phyloP scores from a whole-genome alignment of 2,113 vertebrate genomes.

The Amphiprion ocellaris region DNA sequence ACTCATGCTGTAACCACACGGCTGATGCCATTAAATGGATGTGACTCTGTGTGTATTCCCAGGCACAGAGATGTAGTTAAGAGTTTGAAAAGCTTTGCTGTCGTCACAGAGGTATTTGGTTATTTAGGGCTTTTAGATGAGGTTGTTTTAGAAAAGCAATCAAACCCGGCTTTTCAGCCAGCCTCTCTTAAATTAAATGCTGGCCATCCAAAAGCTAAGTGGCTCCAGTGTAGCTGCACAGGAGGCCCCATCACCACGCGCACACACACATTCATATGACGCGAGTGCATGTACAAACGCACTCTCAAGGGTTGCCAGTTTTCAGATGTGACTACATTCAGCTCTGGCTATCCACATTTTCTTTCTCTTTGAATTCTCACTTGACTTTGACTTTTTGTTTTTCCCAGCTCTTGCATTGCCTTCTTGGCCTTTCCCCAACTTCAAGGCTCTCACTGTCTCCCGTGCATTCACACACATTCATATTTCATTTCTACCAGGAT shows the following conservation, averaged over 20 bases:
- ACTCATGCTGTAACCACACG: slow-evolving; percentile 40
- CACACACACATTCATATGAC: slow-evolving; percentile 15
- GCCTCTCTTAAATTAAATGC: slow-evolving; percentile 59
- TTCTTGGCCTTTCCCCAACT: slow-evolving; percentile 9
- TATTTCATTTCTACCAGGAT: slow-evolving; percentile 13
- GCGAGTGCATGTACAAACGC: background rate
- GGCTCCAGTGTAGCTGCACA: slow-evolving; percentile 51
- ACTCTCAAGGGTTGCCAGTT: slow-evolving; percentile 31
- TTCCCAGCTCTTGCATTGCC: slow-evolving; percentile 16
- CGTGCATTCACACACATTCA: slow-evolving; percentile 18
- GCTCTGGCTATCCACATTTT: slow-evolving; percentile 43
- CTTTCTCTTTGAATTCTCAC: slow-evolving; percentile 49
- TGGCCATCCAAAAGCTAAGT: slow-evolving; percentile 65
- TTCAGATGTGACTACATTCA: slow-evolving; percentile 47
- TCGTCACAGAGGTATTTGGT: slow-evolving; percentile 52
- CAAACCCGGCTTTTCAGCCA: slow-evolving; percentile 63
- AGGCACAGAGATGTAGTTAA: slow-evolving; percentile 50
- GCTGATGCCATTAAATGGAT: slow-evolving; percentile 49
- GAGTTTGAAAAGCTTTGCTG: slow-evolving; percentile 35
- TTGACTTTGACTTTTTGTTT: slow-evolving; percentile 42
- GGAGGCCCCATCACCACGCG: slow-evolving; percentile 33
- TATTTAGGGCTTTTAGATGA: slow-evolving; percentile 64
- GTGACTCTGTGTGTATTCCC: slow-evolving; percentile 53
- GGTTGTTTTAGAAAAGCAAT: slow-evolving; percentile 70
- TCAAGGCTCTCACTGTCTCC: slow-evolving; percentile 13